These are phyloP conservation scores for Centropus unirufus DNA, from an alignment of 2,113 vertebrate genomes.

Conservation along the genomic window DNA sequence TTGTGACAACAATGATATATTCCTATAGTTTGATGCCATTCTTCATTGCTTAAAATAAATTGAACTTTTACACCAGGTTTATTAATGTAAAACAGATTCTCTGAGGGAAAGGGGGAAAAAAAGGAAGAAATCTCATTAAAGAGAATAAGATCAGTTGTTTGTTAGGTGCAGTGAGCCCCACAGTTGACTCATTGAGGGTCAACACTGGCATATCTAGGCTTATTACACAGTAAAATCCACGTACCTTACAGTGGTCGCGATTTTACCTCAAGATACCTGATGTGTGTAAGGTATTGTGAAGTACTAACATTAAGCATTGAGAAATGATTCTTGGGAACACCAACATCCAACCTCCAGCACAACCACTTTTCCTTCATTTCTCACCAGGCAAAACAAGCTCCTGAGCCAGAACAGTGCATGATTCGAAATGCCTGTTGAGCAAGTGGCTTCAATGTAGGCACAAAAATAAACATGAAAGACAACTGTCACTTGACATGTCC, in stretches of 20 bases:
- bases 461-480: background rate
- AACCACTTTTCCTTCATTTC: background rate
- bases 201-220: background rate
- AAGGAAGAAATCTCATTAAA: background rate
- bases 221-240: background rate
- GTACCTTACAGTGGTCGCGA: background rate
- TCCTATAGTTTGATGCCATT: background rate
- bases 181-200: background rate
- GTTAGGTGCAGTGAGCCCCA: background rate
- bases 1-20: accelerated
- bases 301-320: background rate
- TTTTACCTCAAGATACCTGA: background rate
- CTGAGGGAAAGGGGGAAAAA: accelerated
- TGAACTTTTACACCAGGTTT: background rate
- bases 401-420: background rate
- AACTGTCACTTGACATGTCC: background rate
- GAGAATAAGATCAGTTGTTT: background rate
- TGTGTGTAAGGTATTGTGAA: background rate
- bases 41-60: background rate
- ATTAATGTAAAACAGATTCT: background rate
- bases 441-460: background rate
- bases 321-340: background rate
- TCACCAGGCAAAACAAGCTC: background rate
- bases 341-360: background rate
- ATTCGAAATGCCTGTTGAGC: background rate